Evolutionary conservation across 1,140 invertebrate species (phyloP), one percentile per base, ranked within the genome.

Genomic region (Odontomachus brunneus): DNA sequence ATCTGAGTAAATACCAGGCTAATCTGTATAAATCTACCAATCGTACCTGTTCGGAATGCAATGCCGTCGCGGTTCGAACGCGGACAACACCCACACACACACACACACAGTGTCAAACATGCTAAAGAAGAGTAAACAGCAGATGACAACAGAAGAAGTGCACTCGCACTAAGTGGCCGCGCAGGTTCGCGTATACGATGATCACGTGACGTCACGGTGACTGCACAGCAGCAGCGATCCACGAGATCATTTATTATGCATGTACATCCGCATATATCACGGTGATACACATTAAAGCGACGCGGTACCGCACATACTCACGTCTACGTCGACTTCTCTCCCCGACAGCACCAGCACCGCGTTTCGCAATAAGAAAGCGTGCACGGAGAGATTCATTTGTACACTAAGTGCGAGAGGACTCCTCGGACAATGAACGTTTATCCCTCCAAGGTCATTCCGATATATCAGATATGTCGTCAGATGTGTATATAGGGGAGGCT

Each of bases 281-380:
- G 51, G 48, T 49, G 76, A 55, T 59, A 81, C 78, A 72, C 78
- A 84, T 78, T 80, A 84, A 76, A 85, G 9, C 53, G 48, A 84
- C 63, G 48, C 29, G 1, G 14, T 15, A 19, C 0, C 17, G 22
- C 17, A 66, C 44, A 29, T 5, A 15, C 33, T 19, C 38, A 26
- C 15, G 5, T 69, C 33, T n/a, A 33, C 15, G 51, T 49, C 51
- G 63, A 67, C 65, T 57, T 24, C 59, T 24, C 44, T 51, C n/a
- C 29, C 7, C n/a, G 71, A 48, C 65, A 26, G 22, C 48, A 22
- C 57, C 29, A 65, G 65, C n/a, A n/a, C 53, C 59, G 49, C 48
- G 69, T 74, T 84, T 83, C 80, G 60, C 83, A 83, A 84, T 73
- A 82, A 84, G 83, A 66, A 69, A 82, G 62, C 55, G 29, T 48